A percentile compares a stretch with the other conserved stretches of the same genome.
Conservation (phyloP, 2,797 vertebrate species). For the Megalops cyprinoides region DNA sequence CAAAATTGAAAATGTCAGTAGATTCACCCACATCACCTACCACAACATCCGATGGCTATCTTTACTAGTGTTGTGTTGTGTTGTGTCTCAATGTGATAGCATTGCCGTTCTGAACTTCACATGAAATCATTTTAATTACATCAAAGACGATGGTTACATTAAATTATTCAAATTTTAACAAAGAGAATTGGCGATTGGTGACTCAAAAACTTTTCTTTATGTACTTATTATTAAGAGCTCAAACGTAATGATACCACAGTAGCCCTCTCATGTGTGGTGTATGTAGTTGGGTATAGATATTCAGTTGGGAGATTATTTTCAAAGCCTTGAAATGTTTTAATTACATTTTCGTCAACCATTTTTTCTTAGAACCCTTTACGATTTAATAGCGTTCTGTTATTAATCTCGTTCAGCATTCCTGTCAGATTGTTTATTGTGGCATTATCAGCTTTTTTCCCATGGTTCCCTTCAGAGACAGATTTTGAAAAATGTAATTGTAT, state of each 20-base stretch:
- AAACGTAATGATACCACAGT: not conserved
- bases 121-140: not conserved
- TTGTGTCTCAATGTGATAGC: not conserved
- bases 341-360: too few relatives aligned
- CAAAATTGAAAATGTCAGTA: too few relatives aligned
- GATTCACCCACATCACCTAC: too few relatives aligned
- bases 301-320: not conserved
- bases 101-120: not conserved
- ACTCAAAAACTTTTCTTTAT: not conserved
- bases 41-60: too few relatives aligned
- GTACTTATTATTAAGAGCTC: too few relatives aligned
- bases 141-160: not conserved
- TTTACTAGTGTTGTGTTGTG: too few relatives aligned
- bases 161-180: too few relatives aligned
- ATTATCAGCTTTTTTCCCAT: not conserved
- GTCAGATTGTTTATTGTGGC: not conserved
- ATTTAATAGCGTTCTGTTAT: too few relatives aligned
- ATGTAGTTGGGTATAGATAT: not conserved
- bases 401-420: too few relatives aligned
- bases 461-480: not conserved
- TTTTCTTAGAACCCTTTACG: too few relatives aligned
- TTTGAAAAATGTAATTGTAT: not conserved
- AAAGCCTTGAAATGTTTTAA: not conserved
- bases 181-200: not conserved
- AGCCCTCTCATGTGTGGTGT: not conserved